Evolutionary conservation across 2,113 vertebrate species (phyloP), one percentile per base, ranked within the genome.

Genomic region (Syrrhaptes paradoxus): DNA sequence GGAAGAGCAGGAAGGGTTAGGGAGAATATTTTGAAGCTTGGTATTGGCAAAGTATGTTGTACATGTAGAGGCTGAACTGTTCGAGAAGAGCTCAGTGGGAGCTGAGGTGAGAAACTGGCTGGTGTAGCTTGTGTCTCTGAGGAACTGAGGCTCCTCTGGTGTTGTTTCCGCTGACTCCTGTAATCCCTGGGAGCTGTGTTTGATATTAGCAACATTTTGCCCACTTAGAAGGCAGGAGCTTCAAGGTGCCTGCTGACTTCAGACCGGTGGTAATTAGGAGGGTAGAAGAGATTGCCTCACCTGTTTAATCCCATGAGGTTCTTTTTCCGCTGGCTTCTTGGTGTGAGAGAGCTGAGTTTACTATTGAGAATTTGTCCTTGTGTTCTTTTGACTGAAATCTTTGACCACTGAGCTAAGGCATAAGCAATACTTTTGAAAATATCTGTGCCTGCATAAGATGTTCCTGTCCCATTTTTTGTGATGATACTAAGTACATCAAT

Each of bases 361-460:
- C 34, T 68, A 0, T 38, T 51, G 15, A 68, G 51, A 45, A 24
- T 49, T 84, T 62, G 6, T 31, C 26, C 8, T 77, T 17, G 0
- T 28, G 22, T 14, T 58, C 28, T 67, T 77, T 46, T 51, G 51
- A 29, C 28, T 28, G 58, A 36, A 76, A 25, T 17, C 85, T 38
- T 63, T 83, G 58, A n/a, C 41, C 18, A 8, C 62, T 41, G 45
- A 78, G 19, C 20, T 85, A 11, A 68, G 82, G 34, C 32, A 8
- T 38, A 46, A 75, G n/a, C 25, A 38, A 0, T 38, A 20, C 63
- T 57, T 90, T 61, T 15, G 9, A 46, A 77, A 65, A 48, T 29
- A 7, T 5, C 3, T 14, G 6, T 12, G 4, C 62, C 61, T 49
- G 22, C 0, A 0, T 55, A 36, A 45, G 49, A 14, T 17, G 10